Evolutionary conservation across 2,888 invertebrate genomes (phyloP), one percentile per base, ranked within the genome.

Genomic region (Tenthredo scrophulariae): DNA sequence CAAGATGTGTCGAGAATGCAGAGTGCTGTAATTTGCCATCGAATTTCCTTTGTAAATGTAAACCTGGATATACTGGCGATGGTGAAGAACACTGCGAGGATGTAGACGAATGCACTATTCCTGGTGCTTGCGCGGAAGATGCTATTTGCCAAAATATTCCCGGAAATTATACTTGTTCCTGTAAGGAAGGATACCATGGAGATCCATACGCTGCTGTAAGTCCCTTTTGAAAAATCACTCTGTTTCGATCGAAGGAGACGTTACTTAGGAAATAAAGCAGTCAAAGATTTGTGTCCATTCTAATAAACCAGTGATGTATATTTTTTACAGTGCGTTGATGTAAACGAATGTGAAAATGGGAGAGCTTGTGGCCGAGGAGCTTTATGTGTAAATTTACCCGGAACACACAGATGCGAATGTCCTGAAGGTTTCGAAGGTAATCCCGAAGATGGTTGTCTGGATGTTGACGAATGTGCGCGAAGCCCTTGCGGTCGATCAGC

Each of bases 11-110:
- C 86, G 95, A 96, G 93, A 98, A 98, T 93, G 97, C 98, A 67
- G 98, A 98, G 93, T 98, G 98, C 94, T 98, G 98, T 93, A 98
- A 98, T 94, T 94, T 98, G 90, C 98, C 98, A 77, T 97, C 98
- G 89, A 98, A 98, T 95, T 98, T 98, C 94, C 96, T 98, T 89
- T 98, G 98, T 95, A 98, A 98, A 94, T 98, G 98, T 94, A 96
- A 97, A 91, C 96, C 97, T 86, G 98, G 98, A 85, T 98, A 96
- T 91, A 97, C 97, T 93, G 98, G 98, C 86, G 97, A 98, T 90
- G 98, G 98, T 65, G 98, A 98, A 94, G 96, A 96, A 89, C 96
- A 96, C 92, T 98, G 98, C 94, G 87, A 94, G 96, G 98, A 98
- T 94, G 96, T 98, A 88, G 96, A 98, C 93, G 98, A 98, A 95